Evolutionary conservation across 2,888 invertebrate genomes (phyloP), one percentile per base, ranked within the genome.

Genomic region (Habrosyne pyritoides): DNA sequence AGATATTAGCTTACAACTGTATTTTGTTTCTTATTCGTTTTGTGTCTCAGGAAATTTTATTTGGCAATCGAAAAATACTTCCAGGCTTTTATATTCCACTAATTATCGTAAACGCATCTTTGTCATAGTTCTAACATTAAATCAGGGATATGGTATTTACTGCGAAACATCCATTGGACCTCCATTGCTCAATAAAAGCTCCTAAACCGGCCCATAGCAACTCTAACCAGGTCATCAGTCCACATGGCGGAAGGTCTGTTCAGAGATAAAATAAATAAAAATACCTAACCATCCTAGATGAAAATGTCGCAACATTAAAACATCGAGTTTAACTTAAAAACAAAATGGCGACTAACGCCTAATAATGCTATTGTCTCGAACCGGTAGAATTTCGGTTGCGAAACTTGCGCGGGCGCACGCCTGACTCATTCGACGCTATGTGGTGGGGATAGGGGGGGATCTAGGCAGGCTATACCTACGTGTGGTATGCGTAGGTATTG

Each of bases 341-440:
- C 79, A 91, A 91, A 81, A 91, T 90, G 89, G 91, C 91, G 86
- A 73, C 85, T 77, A 76, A 69, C 77, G 79, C 79, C 87, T 87
- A 90, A 89, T 89, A 90, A 89, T 83, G 84, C 90, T 84, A 91
- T 91, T 91, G 91, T 91, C 87, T 91, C 73, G 79, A 86, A 91
- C 91, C 81, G 75, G 91, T 91, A 91, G 91, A 91, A 91, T 91
- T 91, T 91, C 76, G 91, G 91, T 91, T 91, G 87, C 89, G 83
- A 91, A 86, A 91, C 81, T 71, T 78, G 85, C 87, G 88, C 88
- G 82, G 78, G 86, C 88, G 87, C 86, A 71, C 57, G 74, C 71
- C 82, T 90, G 90, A 89, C 77, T 91, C 90, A 90, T 76, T 73
- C 59, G 64, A 56, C 60, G 62, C 61, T 61, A 66, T 68, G 66